A percentile compares a stretch with the other conserved stretches of the same genome.
Conservation (phyloP, 37 sponge, comb jelly and placozoan species). For the Cladorhizidae sp. region DNA sequence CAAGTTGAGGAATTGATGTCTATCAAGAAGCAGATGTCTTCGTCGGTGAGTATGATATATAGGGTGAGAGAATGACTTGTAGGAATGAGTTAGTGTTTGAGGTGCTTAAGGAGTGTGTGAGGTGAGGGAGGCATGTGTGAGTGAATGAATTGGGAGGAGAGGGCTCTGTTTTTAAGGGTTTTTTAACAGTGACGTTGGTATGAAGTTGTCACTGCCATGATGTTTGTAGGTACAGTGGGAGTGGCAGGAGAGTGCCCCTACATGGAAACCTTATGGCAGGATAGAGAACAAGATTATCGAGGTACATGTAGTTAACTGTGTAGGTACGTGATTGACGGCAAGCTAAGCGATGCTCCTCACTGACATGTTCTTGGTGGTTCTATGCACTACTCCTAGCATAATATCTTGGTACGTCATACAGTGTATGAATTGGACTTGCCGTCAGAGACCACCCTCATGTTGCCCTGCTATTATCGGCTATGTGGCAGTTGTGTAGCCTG, state of each 20-base stretch:
- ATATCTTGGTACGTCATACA: too few relatives aligned
- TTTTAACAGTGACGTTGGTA: background rate
- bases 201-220: background rate
- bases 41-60: slow-evolving; percentile 16
- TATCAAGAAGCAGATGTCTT: slow-evolving; percentile 3
- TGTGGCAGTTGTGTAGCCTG: too few relatives aligned
- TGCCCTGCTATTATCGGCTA: too few relatives aligned
- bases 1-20: slow-evolving; percentile 45
- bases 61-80: background rate
- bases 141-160: too few relatives aligned
- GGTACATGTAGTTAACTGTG: slow-evolving; percentile 16
- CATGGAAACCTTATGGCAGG: slow-evolving; percentile 65
- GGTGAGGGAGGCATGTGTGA: too few relatives aligned
- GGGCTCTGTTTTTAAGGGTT: background rate
- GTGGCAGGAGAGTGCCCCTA: slow-evolving; percentile 62
- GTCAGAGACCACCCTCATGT: too few relatives aligned
- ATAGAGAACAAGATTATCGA: slow-evolving; percentile 77
- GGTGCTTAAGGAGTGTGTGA: background rate
- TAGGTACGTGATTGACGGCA: too few relatives aligned
- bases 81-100: background rate
- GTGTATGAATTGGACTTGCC: too few relatives aligned
- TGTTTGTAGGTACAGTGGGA: slow-evolving; percentile 71
- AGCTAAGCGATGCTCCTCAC: too few relatives aligned
- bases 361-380: too few relatives aligned
- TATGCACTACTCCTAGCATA: too few relatives aligned